These are phyloP conservation scores for Gila orcuttii DNA, from an alignment of 2,113 vertebrate genomes.

Conservation along the genomic window DNA sequence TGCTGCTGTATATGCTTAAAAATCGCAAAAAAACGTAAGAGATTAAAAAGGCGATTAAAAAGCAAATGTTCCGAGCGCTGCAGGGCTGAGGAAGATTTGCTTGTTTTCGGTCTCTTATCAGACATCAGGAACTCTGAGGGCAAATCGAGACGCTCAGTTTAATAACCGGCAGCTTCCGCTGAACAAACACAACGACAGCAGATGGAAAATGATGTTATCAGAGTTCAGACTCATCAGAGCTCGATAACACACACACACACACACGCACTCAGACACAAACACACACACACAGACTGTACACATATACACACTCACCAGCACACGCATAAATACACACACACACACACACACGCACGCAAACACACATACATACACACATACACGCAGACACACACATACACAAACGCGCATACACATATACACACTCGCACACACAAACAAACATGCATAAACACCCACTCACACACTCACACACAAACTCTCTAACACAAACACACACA, in stretches of 20 bases:
- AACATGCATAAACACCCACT: too few species aligned
- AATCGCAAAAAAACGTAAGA: too few species aligned
- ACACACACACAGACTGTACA: neutral
- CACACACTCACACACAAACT: too few species aligned
- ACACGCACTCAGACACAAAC: neutral
- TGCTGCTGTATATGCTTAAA: neutral
- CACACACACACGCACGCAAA: neutral
- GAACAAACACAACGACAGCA: neutral
- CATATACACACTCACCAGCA: neutral
- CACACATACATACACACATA: too few species aligned
- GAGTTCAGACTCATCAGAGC: neutral
- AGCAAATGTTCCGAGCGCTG: neutral
- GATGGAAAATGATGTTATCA: conserved; percentile 14
- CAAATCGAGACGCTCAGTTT: neutral
- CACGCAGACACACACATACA: too few species aligned
- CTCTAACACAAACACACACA: too few species aligned
- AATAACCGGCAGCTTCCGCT: conserved; percentile 17
- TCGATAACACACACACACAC: neutral
- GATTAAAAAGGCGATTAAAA: neutral
- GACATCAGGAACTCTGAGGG: neutral
- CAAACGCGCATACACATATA: accelerated
- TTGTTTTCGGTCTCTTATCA: neutral
- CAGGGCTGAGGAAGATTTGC: neutral
- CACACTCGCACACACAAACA: too few species aligned
- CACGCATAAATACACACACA: neutral